Base-by-base conservation (phyloP, 1,140 invertebrate genomes). In the Brachystomella parvula region DNA sequence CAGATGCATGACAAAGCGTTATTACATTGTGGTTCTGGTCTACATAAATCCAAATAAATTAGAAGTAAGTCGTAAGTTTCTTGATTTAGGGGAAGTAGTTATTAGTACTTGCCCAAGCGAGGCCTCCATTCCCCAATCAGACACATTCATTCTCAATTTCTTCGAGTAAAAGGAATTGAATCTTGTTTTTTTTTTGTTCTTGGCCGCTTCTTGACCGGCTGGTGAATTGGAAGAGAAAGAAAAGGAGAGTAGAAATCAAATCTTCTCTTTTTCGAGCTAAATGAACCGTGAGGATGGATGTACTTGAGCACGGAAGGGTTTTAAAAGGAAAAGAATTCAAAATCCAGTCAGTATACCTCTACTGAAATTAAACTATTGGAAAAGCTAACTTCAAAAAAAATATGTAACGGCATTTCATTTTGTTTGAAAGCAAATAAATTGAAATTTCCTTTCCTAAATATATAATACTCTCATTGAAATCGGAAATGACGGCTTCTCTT, bases 261-360 rank as follows among this genome's bases (percentile, higher is more conserved):
- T 64, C 63, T 64, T 31, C 12, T n/a, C n/a, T n/a, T 64, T 64
- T 57, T 35, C 57, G 49, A 32, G 44, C 63, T 53, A 64, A 64
- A 64, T 64, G 63, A 64, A 53, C 63, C 63, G 56, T 64, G 49
- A n/a, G n/a, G n/a, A n/a, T n/a, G 49, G 63, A 49, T 56, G 56
- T 47, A 35, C 53, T 31, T 47, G 63, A 64, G 32, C 63, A 64
- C 47, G 47, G 47, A 33, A 35, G 24, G 24, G 24, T 9, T 12
- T 26, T 53, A 17, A 53, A 53, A 44, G 39, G 49, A 53, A 26
- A 24, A 24, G 49, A 24, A 53, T 12, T 53, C 49, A 53, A 53
- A 53, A 44, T 12, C 9, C n/a, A 44, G 39, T n/a, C n/a, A n/a
- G n/a, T n/a, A n/a, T n/a, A n/a, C n/a, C n/a, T n/a, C n/a, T n/a